These are phyloP conservation scores for Drosophila quinaria DNA, from an alignment of 2,888 invertebrate species.

Conservation along the genomic window DNA sequence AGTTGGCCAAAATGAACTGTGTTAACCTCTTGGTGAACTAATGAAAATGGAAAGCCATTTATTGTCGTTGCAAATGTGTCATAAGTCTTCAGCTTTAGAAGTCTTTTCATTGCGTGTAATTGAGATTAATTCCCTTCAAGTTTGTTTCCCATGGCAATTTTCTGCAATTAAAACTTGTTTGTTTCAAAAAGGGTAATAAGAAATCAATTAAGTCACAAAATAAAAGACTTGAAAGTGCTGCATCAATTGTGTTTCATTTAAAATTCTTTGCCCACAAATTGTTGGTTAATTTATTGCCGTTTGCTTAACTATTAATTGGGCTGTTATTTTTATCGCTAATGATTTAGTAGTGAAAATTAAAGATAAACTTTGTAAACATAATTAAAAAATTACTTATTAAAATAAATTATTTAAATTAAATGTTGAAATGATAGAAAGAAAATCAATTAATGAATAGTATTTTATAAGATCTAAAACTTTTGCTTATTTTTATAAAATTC, in stretches of 20 bases:
- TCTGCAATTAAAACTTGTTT: constrained; percentile 45
- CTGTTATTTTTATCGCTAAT: neutral
- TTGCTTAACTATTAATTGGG: neutral
- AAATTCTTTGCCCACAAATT: constrained; percentile 7
- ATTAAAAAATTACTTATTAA: neutral
- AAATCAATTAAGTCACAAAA: constrained; percentile 21
- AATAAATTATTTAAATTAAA: neutral
- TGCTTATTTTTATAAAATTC: neutral
- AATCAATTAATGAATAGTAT: neutral
- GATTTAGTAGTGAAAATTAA: neutral
- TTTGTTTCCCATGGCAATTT: constrained; percentile 30
- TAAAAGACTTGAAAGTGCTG: constrained; percentile 5
- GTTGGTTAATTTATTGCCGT: neutral
- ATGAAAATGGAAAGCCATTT: constrained; percentile 20
- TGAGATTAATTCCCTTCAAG: constrained; percentile 39
- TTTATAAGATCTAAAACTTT: neutral
- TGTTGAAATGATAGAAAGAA: too few species aligned
- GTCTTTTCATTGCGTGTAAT: constrained; percentile 59
- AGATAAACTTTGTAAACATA: neutral
- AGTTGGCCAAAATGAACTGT: constrained; percentile 30
- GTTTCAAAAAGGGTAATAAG: constrained; percentile 10
- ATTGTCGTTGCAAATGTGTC: constrained; percentile 18
- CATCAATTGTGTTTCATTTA: constrained; percentile 40
- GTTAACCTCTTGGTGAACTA: constrained; percentile 49
- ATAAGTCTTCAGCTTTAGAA: neutral